Evolutionary conservation across 2,113 vertebrate genomes (phyloP).

Genomic region (Rhinopomastus cyanomelas): DNA sequence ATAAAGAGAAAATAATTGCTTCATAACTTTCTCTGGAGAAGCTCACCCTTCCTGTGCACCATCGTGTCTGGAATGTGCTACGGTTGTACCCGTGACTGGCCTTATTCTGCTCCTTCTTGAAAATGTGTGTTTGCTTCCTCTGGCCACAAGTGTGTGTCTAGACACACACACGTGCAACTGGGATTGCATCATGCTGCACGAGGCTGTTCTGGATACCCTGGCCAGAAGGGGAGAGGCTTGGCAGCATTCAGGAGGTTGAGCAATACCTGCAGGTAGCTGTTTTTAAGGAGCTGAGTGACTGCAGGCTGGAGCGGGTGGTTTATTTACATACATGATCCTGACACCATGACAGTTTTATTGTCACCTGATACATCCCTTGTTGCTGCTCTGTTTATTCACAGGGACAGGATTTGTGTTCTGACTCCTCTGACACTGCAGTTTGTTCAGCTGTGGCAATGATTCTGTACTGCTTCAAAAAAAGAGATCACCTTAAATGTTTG

Average conservation of each 20-base stretch:
- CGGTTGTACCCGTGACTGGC: not conserved
- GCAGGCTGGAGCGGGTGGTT: not conserved
- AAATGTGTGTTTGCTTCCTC: not conserved
- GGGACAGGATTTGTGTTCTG: not conserved
- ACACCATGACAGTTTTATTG: not conserved
- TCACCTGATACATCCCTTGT: not conserved
- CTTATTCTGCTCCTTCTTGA: not conserved
- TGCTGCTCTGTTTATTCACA: not conserved
- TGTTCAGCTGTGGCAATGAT: not conserved
- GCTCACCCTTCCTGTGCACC: not conserved
- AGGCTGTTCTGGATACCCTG: not conserved
- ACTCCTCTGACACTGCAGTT: not conserved
- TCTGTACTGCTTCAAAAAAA: not conserved
- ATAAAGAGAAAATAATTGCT: not conserved
- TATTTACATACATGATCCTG: not conserved
- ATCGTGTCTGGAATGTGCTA: not conserved
- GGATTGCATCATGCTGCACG: not conserved
- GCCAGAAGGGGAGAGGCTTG: not conserved
- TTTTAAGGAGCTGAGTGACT: conserved; percentile 1
- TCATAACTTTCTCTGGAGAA: not conserved
- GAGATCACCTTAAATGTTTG: not conserved
- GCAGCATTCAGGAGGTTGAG: not conserved
- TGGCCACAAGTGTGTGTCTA: not conserved
- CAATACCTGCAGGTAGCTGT: not conserved
- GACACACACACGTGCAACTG: not conserved